Base-by-base conservation (phyloP, 2,888 invertebrate genomes). In the Philopedon plagiatum region DNA sequence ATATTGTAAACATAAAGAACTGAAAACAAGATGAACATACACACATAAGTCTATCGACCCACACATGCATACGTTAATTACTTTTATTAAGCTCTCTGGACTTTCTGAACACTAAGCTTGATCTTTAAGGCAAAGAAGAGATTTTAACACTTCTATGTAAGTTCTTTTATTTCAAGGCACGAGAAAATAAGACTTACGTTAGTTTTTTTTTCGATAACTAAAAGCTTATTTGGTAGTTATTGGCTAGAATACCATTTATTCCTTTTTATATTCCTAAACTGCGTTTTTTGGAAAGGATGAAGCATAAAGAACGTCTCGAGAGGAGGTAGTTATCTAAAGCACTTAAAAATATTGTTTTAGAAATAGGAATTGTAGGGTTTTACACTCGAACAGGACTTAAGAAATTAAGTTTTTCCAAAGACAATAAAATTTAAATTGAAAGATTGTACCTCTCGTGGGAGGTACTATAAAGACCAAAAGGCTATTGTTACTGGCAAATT, bases 11-110 rank as follows among this genome's bases (percentile, higher is more conserved):
- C 67, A 67, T 60, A 57, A 34, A 56, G 57, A 64, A 37, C 18
- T 60, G 60, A 57, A 37, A 67, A 67, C 19, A 49, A 67, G 67
- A 58, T 67, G 58, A 49, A 60, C 37, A 51, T 63, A 63, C 46
- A 63, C 46, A 67, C 46, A 60, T 37, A 58, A 67, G 67, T 67
- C 46, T 67, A 49, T 60, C 57, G 67, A 67, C 67, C 67, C 58
- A 67, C 46, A 26, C 44, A 37, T 21, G 26, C 56, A 57, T 65
- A 60, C 41, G 67, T 57, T 67, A 67, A 67, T 67, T 67, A 67
- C 18, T 44, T 57, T 66, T 56, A 57, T 66, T 66, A 21, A 29
- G 32, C 44, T 32, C 46, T 32, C 26, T 46, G 9, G 46, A 29
- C 51, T 54, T 29, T 54, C n/a, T 23, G 29, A 49, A 49, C 49